Percentiles rank a stretch among this genome's conserved stretches.
phyloP scores from a whole-genome alignment of 1,140 invertebrate species.

The Caenorhabditis brenneri region DNA sequence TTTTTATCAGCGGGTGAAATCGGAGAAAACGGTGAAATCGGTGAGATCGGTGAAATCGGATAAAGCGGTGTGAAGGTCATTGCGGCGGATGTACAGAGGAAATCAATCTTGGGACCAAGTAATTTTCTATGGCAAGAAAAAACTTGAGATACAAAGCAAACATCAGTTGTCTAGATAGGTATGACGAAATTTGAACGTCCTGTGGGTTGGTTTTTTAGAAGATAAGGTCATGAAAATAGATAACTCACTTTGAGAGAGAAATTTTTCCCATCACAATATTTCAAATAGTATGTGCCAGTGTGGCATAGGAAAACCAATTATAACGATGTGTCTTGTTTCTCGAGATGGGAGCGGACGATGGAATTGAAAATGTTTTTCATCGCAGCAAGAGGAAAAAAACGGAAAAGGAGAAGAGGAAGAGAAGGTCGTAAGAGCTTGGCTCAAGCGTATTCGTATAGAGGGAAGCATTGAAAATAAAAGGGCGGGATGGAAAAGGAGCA shows the following conservation, averaged over 20 bases:
- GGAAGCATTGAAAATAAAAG: slow-evolving; percentile 32
- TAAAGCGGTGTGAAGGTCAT: no score
- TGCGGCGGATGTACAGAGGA: not conserved
- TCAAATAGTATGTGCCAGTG: not conserved
- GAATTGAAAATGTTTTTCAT: slow-evolving; percentile 42
- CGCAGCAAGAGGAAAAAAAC: not conserved
- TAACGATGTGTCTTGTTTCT: slow-evolving; percentile 42
- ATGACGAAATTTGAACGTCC: no score
- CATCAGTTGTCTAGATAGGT: no score
- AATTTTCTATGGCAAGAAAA: no score
- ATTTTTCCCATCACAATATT: not conserved
- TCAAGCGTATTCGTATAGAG: slow-evolving; percentile 34
- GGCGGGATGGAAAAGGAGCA: slow-evolving; percentile 22
- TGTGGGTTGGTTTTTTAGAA: no score
- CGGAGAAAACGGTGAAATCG: not conserved
- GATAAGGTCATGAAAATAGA: no score
- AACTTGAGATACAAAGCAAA: no score
- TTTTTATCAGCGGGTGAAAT: not conserved
- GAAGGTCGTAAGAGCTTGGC: slow-evolving; percentile 17
- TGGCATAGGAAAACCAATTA: slow-evolving; percentile 11
- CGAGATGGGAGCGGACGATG: not conserved
- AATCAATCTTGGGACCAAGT: no score
- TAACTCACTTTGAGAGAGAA: not conserved
- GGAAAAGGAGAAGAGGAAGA: slow-evolving; percentile 12
- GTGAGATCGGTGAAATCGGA: not conserved